phyloP scores from a whole-genome alignment of 92 coral and sea anemone genomes.

The Pocillopora meandrina region DNA sequence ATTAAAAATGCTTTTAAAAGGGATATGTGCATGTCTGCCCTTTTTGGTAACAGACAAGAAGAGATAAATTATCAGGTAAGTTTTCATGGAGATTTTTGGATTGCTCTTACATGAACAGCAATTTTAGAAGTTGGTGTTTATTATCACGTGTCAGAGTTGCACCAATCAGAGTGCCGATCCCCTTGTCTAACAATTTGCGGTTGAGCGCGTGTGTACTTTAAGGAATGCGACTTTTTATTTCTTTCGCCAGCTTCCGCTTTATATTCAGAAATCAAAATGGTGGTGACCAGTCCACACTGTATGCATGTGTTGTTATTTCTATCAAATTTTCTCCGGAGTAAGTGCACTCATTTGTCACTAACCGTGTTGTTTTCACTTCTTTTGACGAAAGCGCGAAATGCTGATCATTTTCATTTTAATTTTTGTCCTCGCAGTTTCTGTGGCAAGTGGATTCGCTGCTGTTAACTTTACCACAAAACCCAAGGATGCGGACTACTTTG shows the following conservation, averaged over 20 bases:
- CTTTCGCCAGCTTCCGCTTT: neutral
- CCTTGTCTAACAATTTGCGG: neutral
- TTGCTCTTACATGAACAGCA: neutral
- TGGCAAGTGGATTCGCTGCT: conserved; percentile 17
- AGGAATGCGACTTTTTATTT: neutral
- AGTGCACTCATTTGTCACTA: neutral
- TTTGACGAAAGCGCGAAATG: neutral
- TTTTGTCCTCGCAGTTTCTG: conserved; percentile 22
- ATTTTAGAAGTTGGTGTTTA: neutral
- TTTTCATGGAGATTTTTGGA: neutral
- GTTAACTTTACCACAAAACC: conserved; percentile 33
- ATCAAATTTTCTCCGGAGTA: conserved; percentile 8
- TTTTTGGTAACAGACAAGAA: neutral
- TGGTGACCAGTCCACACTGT: conserved; percentile 5
- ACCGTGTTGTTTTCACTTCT: neutral
- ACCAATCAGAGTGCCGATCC: neutral
- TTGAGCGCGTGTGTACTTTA: neutral
- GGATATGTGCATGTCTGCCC: neutral
- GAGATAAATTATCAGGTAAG: neutral
- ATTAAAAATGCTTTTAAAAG: neutral
- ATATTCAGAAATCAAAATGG: conserved; percentile 20
- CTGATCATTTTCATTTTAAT: neutral
- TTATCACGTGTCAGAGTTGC: neutral
- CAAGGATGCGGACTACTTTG: conserved; percentile 25
- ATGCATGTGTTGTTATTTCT: conserved; percentile 10